Conservation (phyloP, 2,797 vertebrate species). For the Lagorchestes hirsutus region DNA sequence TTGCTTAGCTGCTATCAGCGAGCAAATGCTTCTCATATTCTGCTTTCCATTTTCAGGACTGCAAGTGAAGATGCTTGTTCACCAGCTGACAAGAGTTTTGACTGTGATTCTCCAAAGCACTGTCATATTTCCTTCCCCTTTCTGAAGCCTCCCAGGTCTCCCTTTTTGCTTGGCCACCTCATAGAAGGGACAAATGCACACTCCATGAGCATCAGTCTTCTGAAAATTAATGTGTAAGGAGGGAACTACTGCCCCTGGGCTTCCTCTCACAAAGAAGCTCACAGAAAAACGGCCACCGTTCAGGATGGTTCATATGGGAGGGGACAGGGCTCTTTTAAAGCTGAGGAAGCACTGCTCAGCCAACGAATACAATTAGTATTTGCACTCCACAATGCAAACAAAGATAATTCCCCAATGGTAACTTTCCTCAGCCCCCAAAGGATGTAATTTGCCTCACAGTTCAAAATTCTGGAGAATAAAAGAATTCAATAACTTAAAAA, state of each 20-base stretch:
- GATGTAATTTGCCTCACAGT: not conserved
- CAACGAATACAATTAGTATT: not conserved
- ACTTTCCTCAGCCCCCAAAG: not conserved
- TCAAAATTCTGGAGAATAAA: not conserved
- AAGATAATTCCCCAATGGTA: not conserved
- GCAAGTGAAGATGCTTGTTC: not conserved
- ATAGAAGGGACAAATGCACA: not conserved
- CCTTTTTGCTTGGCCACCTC: not conserved
- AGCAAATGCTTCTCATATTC: not conserved
- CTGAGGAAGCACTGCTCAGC: not conserved
- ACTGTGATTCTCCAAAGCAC: not conserved
- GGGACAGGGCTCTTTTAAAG: not conserved
- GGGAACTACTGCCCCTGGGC: not conserved
- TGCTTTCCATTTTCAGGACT: not conserved
- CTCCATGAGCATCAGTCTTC: not conserved
- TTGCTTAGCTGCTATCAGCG: not conserved
- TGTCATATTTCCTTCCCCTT: not conserved
- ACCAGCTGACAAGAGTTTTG: not conserved
- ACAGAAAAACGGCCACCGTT: not conserved
- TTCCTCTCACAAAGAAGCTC: not conserved
- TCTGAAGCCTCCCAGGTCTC: not conserved
- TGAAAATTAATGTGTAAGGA: not conserved
- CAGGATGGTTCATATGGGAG: not conserved
- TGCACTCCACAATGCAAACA: not conserved
- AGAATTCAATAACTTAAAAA: not conserved